A percentile compares a stretch with the other conserved stretches of the same genome.
phyloP scores from a whole-genome alignment of 2,113 vertebrate genomes.

The Notothenia coriiceps region DNA sequence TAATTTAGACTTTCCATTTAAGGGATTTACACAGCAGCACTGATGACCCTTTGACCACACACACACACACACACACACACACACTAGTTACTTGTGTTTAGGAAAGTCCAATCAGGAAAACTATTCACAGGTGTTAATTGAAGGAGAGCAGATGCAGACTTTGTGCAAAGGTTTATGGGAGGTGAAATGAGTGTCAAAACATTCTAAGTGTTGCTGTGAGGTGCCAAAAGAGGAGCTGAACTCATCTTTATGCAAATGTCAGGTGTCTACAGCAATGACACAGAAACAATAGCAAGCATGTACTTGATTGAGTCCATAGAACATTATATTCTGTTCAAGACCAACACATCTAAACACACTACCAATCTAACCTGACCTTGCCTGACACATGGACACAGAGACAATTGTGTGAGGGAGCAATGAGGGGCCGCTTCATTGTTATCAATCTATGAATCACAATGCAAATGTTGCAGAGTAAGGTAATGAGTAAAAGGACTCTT shows the following conservation, averaged over 20 bases:
- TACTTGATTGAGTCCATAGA: conserved; percentile 41
- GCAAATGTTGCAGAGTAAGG: background rate
- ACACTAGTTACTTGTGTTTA: conserved; percentile 2
- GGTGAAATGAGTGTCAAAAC: conserved; percentile 41
- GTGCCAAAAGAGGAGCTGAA: conserved; percentile 60
- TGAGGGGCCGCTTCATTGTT: background rate
- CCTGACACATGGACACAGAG: background rate
- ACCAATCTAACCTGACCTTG: background rate
- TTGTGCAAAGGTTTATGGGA: conserved; percentile 35
- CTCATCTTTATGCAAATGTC: conserved; percentile 68
- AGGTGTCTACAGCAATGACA: conserved; percentile 53
- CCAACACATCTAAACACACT: conserved; percentile 15
- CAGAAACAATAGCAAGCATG: conserved; percentile 33
- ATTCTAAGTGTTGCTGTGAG: conserved; percentile 32
- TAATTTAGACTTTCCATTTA: conserved; percentile 74
- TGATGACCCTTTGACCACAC: conserved; percentile 61
- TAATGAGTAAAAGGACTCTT: background rate
- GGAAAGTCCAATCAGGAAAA: conserved; percentile 21
- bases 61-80: background rate
- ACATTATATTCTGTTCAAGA: conserved; percentile 32
- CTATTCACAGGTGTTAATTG: conserved; percentile 18
- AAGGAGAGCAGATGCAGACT: conserved; percentile 48
- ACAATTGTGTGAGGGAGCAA: too few relatives aligned
- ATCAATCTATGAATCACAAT: background rate
- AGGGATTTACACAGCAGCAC: conserved; percentile 66